These are phyloP conservation scores for Danio tinwini DNA, from an alignment of 2,797 vertebrate genomes.

Conservation along the genomic window DNA sequence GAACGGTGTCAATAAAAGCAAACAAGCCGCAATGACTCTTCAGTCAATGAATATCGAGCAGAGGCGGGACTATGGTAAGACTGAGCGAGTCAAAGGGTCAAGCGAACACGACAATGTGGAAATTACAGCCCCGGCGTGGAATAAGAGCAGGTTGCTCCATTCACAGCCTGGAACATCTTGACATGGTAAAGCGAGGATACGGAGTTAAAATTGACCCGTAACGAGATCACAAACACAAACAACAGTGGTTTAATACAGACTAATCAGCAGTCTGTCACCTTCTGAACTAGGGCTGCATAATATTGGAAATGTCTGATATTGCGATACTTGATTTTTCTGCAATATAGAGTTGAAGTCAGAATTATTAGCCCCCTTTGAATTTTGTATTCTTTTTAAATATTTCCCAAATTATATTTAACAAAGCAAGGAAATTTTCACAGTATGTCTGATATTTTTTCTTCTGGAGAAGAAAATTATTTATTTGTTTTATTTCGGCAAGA, in stretches of 20 bases:
- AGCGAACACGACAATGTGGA: background rate
- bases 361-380: too few species aligned
- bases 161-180: background rate
- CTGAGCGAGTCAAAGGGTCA: background rate
- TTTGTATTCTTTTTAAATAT: too few species aligned
- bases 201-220: background rate
- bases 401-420: too few species aligned
- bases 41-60: slow-evolving; percentile 18
- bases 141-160: background rate
- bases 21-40: background rate
- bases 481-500: too few species aligned
- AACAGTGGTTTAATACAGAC: background rate
- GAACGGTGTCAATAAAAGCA: slow-evolving; percentile 31
- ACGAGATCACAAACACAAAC: background rate
- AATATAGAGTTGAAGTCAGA: too few species aligned
- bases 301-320: too few species aligned
- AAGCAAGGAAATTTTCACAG: too few species aligned
- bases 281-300: too few species aligned
- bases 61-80: slow-evolving; percentile 9
- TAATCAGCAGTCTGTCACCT: too few species aligned
- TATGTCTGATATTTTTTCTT: too few species aligned
- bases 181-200: background rate
- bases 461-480: too few species aligned
- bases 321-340: too few species aligned
- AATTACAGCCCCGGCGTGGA: background rate